These are phyloP conservation scores for Gila robusta DNA, from an alignment of 2,797 vertebrate genomes.

Conservation along the genomic window DNA sequence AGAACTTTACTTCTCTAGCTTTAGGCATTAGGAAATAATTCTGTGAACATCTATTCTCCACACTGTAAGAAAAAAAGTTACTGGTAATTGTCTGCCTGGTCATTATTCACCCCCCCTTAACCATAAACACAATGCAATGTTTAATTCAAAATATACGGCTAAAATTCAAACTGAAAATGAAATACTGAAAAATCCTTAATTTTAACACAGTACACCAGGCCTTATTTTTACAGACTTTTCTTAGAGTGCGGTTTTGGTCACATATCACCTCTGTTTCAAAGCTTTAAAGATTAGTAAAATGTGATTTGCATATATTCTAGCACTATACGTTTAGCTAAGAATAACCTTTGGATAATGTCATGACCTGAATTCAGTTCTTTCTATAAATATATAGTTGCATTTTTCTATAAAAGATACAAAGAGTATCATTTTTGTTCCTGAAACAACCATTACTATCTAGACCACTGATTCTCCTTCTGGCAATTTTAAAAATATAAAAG, in stretches of 20 bases:
- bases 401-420: no score
- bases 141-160: no score
- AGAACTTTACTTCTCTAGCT: neutral
- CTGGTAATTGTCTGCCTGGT: neutral
- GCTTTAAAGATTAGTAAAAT: no score
- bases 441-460: neutral
- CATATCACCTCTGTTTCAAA: no score
- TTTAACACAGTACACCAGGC: no score
- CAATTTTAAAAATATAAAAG: conserved; percentile 9
- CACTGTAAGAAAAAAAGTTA: neutral
- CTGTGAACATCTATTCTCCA: neutral
- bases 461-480: neutral
- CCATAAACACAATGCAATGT: no score
- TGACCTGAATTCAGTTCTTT: neutral
- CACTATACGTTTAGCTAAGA: neutral
- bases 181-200: no score
- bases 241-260: no score
- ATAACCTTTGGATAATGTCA: neutral
- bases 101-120: neutral
- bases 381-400: no score
- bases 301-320: conserved; percentile 26
- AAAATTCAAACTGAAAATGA: no score
- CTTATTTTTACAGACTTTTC: no score
- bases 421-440: neutral
- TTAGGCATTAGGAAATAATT: neutral